Base-by-base conservation (phyloP, 2,888 invertebrate species). In the Tenthredo distinguenda region DNA sequence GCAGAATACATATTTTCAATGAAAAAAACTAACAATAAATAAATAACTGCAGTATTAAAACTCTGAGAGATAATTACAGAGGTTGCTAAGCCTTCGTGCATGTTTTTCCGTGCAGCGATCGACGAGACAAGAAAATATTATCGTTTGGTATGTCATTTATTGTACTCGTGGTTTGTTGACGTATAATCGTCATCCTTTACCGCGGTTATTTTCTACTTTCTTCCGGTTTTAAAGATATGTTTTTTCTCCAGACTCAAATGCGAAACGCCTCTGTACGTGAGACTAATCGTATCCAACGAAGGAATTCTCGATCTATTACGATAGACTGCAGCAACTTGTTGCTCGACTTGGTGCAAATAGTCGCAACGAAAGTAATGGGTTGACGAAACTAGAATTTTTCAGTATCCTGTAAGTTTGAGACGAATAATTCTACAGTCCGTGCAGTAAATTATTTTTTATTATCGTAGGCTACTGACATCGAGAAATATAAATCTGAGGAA, bases 401-500 rank as follows among this genome's bases (percentile, higher is more conserved):
- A 34, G 1, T 34, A 18, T 34, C 12, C 34, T 34, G 6, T 26
- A 34, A 34, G 31, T 68, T 34, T 68, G 12, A 34, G 12, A 21
- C 3, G 4, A 31, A 34, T 18, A 31, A 68, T 34, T 26, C 5
- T 10, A 34, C 31, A 31, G 31, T 31, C 31, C 2, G 6, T 18
- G n/a, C 18, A 50, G 18, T 18, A 34, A 68, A 68, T 68, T 34
- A 18, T 34, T 34, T 34, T 34, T 34, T 5, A 68, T 34, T 68
- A 18, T 34, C 84, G 40, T 47, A 34, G 81, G 74, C 86, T 74
- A 47, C 47, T 72, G 76, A 86, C 85, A 65, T 72, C 21, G 47
- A 47, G 77, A 85, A 72, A 82, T 84, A 83, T 81, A 85, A 50
- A 79, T 37, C 21, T 74, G 26, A 84, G 86, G 86, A 88, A 86